Percentiles rank a stretch among this genome's conserved stretches.
Conservation (phyloP, 2,888 invertebrate genomes). For the Lasioglossum marginatum region DNA sequence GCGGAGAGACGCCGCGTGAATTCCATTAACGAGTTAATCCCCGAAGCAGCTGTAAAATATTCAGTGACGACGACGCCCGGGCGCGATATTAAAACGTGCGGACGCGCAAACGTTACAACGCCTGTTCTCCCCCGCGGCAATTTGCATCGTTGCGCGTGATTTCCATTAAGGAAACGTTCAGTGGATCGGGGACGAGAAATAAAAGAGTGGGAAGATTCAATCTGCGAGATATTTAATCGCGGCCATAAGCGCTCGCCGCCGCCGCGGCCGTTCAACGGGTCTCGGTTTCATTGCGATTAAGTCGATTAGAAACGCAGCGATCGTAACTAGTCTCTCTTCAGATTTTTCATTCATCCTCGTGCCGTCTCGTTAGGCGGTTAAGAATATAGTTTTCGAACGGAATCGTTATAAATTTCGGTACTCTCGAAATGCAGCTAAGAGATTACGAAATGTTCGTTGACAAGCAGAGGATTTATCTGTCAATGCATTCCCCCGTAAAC, state of each 20-base stretch:
- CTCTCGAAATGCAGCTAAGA: background rate
- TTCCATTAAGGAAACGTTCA: background rate
- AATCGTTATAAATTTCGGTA: background rate
- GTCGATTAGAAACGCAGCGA: conserved; percentile 30
- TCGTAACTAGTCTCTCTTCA: conserved; percentile 27
- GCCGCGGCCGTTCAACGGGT: background rate
- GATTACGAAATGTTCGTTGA: background rate
- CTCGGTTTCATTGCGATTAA: conserved; percentile 33
- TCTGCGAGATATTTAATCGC: conserved; percentile 26
- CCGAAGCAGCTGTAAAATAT: conserved; percentile 3
- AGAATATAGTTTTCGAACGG: no score
- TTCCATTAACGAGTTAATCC: conserved; percentile 3
- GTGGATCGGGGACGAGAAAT: background rate
- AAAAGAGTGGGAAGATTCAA: conserved; percentile 1
- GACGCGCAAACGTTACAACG: background rate
- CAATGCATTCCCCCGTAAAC: background rate
- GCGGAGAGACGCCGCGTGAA: background rate
- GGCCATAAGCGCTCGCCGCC: background rate
- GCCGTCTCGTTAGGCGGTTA: background rate
- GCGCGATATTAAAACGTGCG: background rate
- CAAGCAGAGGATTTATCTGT: background rate
- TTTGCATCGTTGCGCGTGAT: conserved; percentile 11
- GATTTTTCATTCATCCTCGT: conserved; percentile 35
- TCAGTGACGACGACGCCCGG: background rate
- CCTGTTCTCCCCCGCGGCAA: background rate